phyloP scores from a whole-genome alignment of 2,113 vertebrate genomes.

The Sterrhoptilus dennistouni region DNA sequence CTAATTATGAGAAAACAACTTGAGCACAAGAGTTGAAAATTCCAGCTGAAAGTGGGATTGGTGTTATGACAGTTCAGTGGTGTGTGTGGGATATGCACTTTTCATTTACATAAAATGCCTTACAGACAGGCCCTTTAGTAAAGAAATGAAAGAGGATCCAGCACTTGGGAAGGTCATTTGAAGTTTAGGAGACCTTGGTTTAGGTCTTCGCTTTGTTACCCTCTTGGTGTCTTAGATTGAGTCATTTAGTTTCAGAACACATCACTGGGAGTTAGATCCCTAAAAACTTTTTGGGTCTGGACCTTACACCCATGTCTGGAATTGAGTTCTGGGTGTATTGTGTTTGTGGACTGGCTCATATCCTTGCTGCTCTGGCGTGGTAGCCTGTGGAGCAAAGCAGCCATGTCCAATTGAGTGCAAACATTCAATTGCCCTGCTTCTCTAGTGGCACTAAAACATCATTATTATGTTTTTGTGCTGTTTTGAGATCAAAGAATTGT shows the following conservation, averaged over 20 bases:
- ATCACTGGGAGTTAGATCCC: neutral
- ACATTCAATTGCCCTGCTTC: neutral
- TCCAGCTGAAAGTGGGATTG: neutral
- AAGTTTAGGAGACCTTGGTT: neutral
- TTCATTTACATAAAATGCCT: neutral
- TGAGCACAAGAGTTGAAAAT: neutral
- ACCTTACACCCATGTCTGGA: neutral
- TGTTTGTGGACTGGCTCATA: neutral
- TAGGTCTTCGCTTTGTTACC: neutral
- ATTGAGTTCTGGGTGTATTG: neutral
- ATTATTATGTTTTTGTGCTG: neutral
- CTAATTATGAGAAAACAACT: neutral
- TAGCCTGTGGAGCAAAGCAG: neutral
- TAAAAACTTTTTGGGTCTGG: neutral
- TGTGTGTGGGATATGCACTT: neutral
- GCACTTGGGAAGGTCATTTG: neutral
- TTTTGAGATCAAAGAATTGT: neutral
- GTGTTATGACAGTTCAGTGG: neutral
- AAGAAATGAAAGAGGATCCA: neutral
- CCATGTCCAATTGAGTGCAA: neutral
- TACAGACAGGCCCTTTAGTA: neutral
- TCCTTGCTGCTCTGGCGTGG: neutral
- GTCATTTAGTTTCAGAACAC: neutral
- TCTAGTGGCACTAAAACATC: neutral
- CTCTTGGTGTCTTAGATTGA: neutral